Evolutionary conservation across 2,888 invertebrate species (phyloP), one percentile per base, ranked within the genome.

Genomic region (Physocephala rufipes): DNA sequence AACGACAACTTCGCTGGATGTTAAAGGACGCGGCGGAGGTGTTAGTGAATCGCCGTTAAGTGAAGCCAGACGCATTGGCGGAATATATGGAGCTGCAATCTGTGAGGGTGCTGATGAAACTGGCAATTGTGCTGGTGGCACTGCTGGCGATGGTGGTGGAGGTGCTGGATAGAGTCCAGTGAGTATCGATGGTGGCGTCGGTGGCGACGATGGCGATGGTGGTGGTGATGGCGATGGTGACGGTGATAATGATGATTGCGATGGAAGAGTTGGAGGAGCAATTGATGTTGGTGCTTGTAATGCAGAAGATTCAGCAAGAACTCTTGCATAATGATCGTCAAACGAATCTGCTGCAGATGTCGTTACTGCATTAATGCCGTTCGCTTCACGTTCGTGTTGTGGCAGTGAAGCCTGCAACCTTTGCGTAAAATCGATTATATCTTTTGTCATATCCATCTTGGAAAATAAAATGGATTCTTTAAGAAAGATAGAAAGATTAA

Each of bases 361-460:
- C 0, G 49, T 36, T 2, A 68, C 71, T 0, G 30, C 26, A 5
- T 73, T 68, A 30, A 73, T 69, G 26, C 76, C 73, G 12, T 24
- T 16, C 26, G 70, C 2, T 70, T 43, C 9, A n/a, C 51, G 16
- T 45, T 26, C 59, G n/a, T 36, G 67, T 74, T 77, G 76, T 19
- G 30, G 69, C 62, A 68, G 19, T 4, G 68, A 36, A 4, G 49
- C 53, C 19, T 80, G 79, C 64, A 78, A 73, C 70, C 80, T 82
- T 67, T 79, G 75, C 9, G 81, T 80, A 67, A 81, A 83, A 68
- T 83, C 83, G 62, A 82, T 79, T 12, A 83, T 79, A 55, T 83
- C 83, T 78, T 83, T 83, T 76, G 83, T 82, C 81, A 83, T 81
- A 76, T 83, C 83, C 83, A 83, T 83, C 58, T n/a, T 30, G 49